Evolutionary conservation across 2,113 vertebrate species (phyloP), one percentile per base, ranked within the genome.

Genomic region (Anser cygnoides): DNA sequence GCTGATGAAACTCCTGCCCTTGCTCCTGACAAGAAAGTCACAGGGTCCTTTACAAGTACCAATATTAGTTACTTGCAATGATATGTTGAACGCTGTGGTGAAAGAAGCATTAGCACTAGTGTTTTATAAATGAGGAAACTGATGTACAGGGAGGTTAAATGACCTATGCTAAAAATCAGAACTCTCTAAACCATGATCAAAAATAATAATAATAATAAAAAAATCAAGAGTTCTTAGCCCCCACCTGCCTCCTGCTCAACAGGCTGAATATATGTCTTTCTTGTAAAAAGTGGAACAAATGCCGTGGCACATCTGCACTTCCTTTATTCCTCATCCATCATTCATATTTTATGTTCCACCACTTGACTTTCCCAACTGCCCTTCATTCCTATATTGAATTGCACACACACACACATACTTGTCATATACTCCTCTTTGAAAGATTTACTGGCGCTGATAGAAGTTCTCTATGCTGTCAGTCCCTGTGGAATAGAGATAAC

Each of bases 301-400:
- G 92, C 92, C 33, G 10, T 81, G 58, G 92, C 3, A 0, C 94
- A 93, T 93, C 77, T 89, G 76, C 7, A 9, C 86, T 89, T 84
- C 65, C 73, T 91, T 92, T 90, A 78, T 95, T 96, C 96, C 93
- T 97, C 87, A 94, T 96, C 95, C 84, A 94, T 98, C 97, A 96
- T 97, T 98, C 94, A 97, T 96, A 97, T 97, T 97, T 98, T 95
- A 96, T 97, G 92, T 92, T 95, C 87, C 78, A 94, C 85, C 92
- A 94, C 95, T 98, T 97, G 96, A 97, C 95, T 97, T 95, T 97
- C 96, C 94, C 91, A 95, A 91, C 89, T 92, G 89, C 93, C 95
- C 89, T 87, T 97, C 92, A 68, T 94, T 96, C 57, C 91, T 93
- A 5, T 96, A 90, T 92, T 96, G 95, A 91, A 97, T 93, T 95